Base-by-base conservation (phyloP, 2,113 vertebrate species). In the Xenus cinereus region DNA sequence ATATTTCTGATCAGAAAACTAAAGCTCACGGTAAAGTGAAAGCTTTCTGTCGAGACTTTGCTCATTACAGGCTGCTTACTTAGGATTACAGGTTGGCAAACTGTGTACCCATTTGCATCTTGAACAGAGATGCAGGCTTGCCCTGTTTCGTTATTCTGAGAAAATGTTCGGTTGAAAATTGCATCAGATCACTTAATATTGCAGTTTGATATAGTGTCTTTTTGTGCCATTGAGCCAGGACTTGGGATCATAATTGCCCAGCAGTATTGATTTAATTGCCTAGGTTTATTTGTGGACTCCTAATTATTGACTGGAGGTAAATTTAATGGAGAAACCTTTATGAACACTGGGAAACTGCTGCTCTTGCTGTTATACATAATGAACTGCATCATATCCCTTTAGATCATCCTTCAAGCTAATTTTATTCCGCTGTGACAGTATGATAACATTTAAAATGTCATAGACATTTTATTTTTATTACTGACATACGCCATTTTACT, bases 261-360 rank as follows among this genome's bases (percentile, higher is more conserved):
- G 98, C 98, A 98, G 98, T 99, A 99, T 99, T 99, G 99, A 99
- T 99, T 99, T 99, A 99, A 99, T 99, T 99, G 99, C 99, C 97
- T 98, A 98, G 98, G 99, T 99, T 99, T 99, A 99, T 99, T 99
- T 99, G 99, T 99, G 98, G 99, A 98, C 98, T 99, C 98, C 99
- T 99, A 99, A 99, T 99, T 99, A 99, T 99, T 99, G 99, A 99
- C 99, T 99, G 98, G 99, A 99, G 99, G 99, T 99, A 99, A 99
- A 98, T 99, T 99, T 99, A 99, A 99, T 99, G 98, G 99, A 98
- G 98, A 98, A 98, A 98, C 98, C 98, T 99, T 99, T 99, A 99
- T 99, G 99, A 99, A 99, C 98, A 98, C 98, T 98, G 98, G 98
- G 99, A 99, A 99, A 98, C 98, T 97, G 97, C 99, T 98, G 98